Conservation (phyloP, 2,797 vertebrate genomes). For the Poeciliopsis infans region DNA sequence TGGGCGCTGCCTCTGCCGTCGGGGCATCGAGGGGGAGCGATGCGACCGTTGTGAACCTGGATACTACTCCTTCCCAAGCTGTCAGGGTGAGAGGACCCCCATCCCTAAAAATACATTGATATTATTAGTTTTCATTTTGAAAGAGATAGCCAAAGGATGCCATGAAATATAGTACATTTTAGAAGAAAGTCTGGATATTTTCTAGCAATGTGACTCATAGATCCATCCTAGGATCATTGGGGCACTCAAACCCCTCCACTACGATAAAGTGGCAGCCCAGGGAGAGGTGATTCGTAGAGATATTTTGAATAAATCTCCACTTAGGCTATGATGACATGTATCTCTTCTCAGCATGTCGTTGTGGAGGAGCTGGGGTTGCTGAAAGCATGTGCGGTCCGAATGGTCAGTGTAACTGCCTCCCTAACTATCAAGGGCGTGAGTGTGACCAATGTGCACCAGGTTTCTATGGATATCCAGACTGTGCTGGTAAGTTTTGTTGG, state of each 20-base stretch:
- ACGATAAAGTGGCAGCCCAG: too few species aligned
- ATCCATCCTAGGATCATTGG: not conserved
- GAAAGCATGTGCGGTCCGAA: conserved; percentile 60
- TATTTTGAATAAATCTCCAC: not conserved
- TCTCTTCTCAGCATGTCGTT: conserved; percentile 71
- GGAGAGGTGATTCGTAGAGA: not conserved
- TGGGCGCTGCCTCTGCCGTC: conserved; percentile 86
- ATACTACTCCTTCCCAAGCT: conserved; percentile 85
- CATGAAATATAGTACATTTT: too few species aligned
- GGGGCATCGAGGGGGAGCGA: conserved; percentile 74
- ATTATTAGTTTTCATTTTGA: conserved; percentile 13
- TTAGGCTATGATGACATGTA: conserved; percentile 2
- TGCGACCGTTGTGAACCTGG: conserved; percentile 85
- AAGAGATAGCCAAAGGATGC: not conserved
- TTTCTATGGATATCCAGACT: conserved; percentile 81
- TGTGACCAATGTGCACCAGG: conserved; percentile 79
- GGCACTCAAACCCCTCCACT: too few species aligned
- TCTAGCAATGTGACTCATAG: not conserved
- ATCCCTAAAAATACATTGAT: not conserved
- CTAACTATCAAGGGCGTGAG: conserved; percentile 70
- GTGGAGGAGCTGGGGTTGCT: conserved; percentile 73
- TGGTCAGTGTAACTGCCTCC: conserved; percentile 78
- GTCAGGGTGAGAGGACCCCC: conserved; percentile 79
- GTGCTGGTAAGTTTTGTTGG: conserved; percentile 69
- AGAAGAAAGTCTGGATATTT: conserved; percentile 1